phyloP scores from a whole-genome alignment of 2,113 vertebrate species.

The Cottus gobio region DNA sequence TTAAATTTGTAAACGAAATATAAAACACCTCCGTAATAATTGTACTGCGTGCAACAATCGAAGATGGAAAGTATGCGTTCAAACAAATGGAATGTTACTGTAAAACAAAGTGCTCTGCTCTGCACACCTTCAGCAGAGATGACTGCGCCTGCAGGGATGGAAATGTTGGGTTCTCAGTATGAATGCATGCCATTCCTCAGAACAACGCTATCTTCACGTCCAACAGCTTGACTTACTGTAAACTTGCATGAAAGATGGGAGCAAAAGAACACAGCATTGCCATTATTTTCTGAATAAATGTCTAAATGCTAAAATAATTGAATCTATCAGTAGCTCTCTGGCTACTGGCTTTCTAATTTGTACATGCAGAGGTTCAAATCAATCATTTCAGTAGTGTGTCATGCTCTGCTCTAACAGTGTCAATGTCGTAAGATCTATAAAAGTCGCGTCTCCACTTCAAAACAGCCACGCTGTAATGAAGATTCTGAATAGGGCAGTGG shows the following conservation, averaged over 20 bases:
- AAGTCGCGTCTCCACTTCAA: neutral
- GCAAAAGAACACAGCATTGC: neutral
- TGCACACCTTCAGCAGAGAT: conserved; percentile 22
- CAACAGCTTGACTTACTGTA: neutral
- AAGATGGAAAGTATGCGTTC: conserved; percentile 21
- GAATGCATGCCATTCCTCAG: conserved; percentile 13
- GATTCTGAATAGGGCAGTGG: neutral
- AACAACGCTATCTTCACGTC: neutral
- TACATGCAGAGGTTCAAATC: neutral
- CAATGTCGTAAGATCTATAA: neutral
- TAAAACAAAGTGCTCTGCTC: conserved; percentile 37
- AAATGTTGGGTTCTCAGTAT: conserved; percentile 48
- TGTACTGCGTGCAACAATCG: neutral
- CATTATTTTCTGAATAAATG: neutral
- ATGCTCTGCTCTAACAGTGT: neutral
- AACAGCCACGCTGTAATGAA: neutral
- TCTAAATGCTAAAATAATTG: neutral
- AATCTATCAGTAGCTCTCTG: neutral
- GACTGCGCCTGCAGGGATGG: conserved; percentile 49
- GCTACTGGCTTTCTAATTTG: neutral
- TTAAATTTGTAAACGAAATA: conserved; percentile 23
- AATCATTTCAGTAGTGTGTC: neutral
- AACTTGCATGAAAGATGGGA: neutral
- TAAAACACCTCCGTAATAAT: conserved; percentile 3
- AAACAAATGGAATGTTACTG: conserved; percentile 52